A percentile compares a stretch with the other conserved stretches of the same genome.
phyloP scores from a whole-genome alignment of 2,797 vertebrate genomes.

The Tauraco hartlaubi region DNA sequence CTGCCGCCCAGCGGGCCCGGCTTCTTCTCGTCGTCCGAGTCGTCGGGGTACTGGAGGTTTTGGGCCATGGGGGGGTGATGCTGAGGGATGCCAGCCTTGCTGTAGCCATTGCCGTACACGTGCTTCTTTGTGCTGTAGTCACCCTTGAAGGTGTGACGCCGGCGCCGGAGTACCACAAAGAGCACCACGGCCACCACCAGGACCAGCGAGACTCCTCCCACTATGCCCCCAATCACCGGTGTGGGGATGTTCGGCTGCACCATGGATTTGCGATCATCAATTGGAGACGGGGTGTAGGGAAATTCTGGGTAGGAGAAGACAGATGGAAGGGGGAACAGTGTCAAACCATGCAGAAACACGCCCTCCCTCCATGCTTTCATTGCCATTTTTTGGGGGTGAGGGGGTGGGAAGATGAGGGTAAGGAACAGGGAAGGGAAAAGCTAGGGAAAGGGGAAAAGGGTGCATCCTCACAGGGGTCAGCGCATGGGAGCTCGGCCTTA shows the following conservation, averaged over 20 bases:
- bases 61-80: conserved; percentile 92
- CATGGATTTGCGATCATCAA: conserved; percentile 74
- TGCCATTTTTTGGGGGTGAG: conserved; percentile 45
- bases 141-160: conserved; percentile 98
- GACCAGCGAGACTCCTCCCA: conserved; percentile 90
- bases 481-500: not conserved
- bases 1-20: conserved; percentile 87
- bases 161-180: conserved; percentile 91
- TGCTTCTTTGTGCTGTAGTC: conserved; percentile 99
- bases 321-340: conserved; percentile 94
- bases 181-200: conserved; percentile 87
- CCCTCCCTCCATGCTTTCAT: conserved; percentile 78
- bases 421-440: conserved; percentile 77
- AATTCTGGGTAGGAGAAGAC: conserved; percentile 99
- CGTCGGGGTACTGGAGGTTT: conserved; percentile 95
- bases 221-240: conserved; percentile 90
- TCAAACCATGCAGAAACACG: conserved; percentile 86
- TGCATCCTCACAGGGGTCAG: conserved; percentile 4
- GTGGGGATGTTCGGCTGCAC: conserved; percentile 83
- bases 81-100: conserved; percentile 91
- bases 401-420: conserved; percentile 71
- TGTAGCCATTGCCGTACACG: conserved; percentile 97
- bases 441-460: conserved; percentile 53
- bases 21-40: conserved; percentile 98
- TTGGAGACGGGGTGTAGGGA: conserved; percentile 89